Percentiles rank a stretch among this genome's conserved stretches.
Conservation (phyloP, 1,140 invertebrate genomes). For the Scaptomyza graminum region DNA sequence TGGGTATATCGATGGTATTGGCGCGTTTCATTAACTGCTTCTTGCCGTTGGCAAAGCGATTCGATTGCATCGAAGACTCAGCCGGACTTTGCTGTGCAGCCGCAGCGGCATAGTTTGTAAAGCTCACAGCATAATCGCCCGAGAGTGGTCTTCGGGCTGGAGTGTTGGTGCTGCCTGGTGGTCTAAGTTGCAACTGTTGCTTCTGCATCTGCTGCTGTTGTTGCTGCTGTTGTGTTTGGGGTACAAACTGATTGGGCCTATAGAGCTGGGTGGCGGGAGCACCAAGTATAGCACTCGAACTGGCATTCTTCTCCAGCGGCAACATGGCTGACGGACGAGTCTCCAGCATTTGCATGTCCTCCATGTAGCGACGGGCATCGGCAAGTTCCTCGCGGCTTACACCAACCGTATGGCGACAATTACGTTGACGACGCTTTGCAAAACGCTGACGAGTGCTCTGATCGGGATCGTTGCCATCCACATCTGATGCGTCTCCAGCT, state of each 20-base stretch:
- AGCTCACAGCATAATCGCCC: slow-evolving; percentile 73
- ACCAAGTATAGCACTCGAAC: slow-evolving; percentile 60
- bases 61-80: neutral
- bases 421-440: slow-evolving; percentile 84
- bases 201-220: neutral
- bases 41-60: slow-evolving; percentile 86
- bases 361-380: slow-evolving; percentile 89
- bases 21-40: slow-evolving; percentile 92
- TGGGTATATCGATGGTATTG: slow-evolving; percentile 94
- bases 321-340: slow-evolving; percentile 54
- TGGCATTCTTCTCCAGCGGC: slow-evolving; percentile 70
- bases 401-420: slow-evolving; percentile 90
- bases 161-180: slow-evolving; percentile 9
- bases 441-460: slow-evolving; percentile 74
- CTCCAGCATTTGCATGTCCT: slow-evolving; percentile 86
- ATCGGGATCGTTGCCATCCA: slow-evolving; percentile 32
- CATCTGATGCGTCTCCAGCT: slow-evolving; percentile 45
- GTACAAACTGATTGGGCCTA: slow-evolving; percentile 74
- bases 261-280: slow-evolving; percentile 77
- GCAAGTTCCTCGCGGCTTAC: slow-evolving; percentile 91
- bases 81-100: neutral
- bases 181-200: slow-evolving; percentile 31
- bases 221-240: slow-evolving; percentile 18
- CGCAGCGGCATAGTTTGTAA: slow-evolving; percentile 49
- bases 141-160: slow-evolving; percentile 58